Percentiles rank a stretch among this genome's conserved stretches.
These are phyloP conservation scores for Physella acuta DNA, from an alignment of 1,140 invertebrate species.

Conservation along the genomic window DNA sequence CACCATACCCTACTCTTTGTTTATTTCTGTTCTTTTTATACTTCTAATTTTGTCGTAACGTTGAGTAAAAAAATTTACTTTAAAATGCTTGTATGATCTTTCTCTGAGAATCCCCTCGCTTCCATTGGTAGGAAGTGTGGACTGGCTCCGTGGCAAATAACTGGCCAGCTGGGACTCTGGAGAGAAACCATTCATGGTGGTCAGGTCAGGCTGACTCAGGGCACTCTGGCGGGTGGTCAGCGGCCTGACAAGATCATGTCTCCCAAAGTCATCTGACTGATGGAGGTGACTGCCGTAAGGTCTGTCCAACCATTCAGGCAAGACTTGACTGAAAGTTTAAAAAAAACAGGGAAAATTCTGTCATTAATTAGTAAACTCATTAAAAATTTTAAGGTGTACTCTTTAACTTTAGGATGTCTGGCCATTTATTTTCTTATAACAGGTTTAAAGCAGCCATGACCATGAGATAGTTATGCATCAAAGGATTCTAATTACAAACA, in stretches of 20 bases:
- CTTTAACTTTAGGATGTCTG: no score
- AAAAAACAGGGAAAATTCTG: no score
- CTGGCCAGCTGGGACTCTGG: background rate
- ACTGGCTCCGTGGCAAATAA: slow-evolving; percentile 12
- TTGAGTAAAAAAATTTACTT: background rate
- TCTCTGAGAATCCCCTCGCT: background rate
- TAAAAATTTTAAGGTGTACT: no score
- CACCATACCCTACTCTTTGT: background rate
- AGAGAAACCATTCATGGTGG: background rate
- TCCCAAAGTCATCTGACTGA: background rate
- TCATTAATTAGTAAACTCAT: no score
- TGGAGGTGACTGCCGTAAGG: background rate
- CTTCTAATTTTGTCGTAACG: background rate
- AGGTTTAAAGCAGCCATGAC: no score
- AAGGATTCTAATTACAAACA: no score
- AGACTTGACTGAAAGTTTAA: slow-evolving; percentile 1
- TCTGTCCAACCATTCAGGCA: slow-evolving; percentile 1
- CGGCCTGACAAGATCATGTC: background rate
- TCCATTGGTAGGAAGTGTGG: background rate
- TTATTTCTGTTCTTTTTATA: background rate
- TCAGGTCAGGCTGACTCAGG: slow-evolving; percentile 15
- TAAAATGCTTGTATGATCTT: background rate
- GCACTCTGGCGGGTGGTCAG: background rate
- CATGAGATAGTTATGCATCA: no score
- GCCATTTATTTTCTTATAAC: no score